Conservation (phyloP, 2,113 vertebrate species). For the Vimba vimba region DNA sequence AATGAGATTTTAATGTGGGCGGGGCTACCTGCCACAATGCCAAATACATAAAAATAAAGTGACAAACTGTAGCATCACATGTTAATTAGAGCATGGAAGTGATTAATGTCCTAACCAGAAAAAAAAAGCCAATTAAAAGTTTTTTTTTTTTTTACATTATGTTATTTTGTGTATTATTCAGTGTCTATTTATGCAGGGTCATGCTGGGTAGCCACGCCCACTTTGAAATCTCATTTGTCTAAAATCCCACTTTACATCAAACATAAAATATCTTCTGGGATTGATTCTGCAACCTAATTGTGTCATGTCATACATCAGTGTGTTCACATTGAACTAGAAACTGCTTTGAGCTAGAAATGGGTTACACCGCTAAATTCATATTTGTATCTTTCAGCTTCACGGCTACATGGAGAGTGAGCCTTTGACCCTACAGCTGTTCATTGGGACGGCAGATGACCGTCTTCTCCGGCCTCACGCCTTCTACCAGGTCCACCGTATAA, state of each 20-base stretch:
- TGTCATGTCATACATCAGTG: neutral
- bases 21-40: neutral
- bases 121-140: too few relatives aligned
- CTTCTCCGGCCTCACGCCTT: slow-evolving; percentile 96
- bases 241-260: neutral
- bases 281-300: neutral
- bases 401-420: slow-evolving; percentile 95
- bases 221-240: neutral
- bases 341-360: neutral
- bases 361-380: neutral
- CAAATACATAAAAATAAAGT: neutral
- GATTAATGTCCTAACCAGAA: too few relatives aligned
- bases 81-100: too few relatives aligned
- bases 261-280: neutral
- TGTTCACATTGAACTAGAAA: neutral
- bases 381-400: slow-evolving; percentile 86
- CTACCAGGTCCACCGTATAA: slow-evolving; percentile 99
- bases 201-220: neutral
- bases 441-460: slow-evolving; percentile 97
- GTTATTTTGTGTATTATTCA: neutral
- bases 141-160: neutral
- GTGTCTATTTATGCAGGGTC: neutral
- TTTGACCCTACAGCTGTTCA: slow-evolving; percentile 95
- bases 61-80: neutral
- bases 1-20: neutral